A percentile compares a stretch with the other conserved stretches of the same genome.
Evolutionary conservation across 2,888 invertebrate species (phyloP).

Genomic region (Ischnura elegans): DNA sequence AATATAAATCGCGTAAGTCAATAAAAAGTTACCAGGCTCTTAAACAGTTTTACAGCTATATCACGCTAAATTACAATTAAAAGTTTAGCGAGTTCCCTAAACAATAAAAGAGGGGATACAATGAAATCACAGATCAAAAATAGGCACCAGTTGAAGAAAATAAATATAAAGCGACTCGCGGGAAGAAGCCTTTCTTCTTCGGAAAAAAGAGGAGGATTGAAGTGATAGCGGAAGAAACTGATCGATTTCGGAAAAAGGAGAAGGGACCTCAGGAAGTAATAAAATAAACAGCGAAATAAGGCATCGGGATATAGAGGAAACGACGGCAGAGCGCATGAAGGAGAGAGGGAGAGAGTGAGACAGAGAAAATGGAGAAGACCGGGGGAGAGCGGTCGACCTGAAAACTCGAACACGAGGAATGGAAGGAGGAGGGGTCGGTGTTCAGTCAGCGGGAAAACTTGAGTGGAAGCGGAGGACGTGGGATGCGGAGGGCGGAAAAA

Average conservation of each 20-base stretch:
- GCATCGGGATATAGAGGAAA: not conserved
- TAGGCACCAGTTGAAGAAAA: not conserved
- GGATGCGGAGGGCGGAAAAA: conserved; percentile 15
- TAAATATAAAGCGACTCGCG: not conserved
- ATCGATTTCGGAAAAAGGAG: not conserved
- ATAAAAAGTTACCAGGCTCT: too few species aligned
- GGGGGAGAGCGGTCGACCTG: not conserved
- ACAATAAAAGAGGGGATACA: too few species aligned
- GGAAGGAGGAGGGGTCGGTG: conserved; percentile 7
- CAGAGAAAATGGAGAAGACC: not conserved
- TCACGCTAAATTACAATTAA: too few species aligned
- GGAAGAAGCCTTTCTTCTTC: not conserved
- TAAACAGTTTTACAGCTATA: too few species aligned
- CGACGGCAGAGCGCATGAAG: not conserved
- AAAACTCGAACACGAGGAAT: not conserved
- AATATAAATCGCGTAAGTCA: too few species aligned
- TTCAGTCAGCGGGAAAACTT: conserved; percentile 42
- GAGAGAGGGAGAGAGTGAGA: not conserved
- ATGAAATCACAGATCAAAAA: not conserved
- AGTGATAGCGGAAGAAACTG: not conserved
- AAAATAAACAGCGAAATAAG: not conserved
- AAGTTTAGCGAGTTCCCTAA: too few species aligned
- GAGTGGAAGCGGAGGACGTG: conserved; percentile 29
- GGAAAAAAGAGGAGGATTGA: not conserved
- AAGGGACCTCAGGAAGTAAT: too few species aligned